Evolutionary conservation across 1,140 invertebrate genomes (phyloP), one percentile per base, ranked within the genome.

Genomic region (Psix sp.): DNA sequence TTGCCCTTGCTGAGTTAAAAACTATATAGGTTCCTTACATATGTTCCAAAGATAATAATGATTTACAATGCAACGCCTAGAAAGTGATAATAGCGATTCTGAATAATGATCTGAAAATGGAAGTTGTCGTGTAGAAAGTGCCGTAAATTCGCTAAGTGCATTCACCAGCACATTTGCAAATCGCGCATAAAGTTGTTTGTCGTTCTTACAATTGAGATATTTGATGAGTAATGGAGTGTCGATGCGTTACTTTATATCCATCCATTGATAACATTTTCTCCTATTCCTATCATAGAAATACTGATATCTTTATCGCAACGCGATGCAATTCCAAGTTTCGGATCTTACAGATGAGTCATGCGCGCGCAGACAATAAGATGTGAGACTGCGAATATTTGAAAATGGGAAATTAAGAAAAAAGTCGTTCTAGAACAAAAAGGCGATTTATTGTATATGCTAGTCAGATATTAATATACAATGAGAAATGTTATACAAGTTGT

Each of bases 41-140:
- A 40, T 20, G 6, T 11, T 35, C 5, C 33, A 24, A 29, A 40
- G 49, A 54, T 54, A 40, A 52, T 39, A 52, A 39, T 39, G 35
- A 54, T 31, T 31, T 42, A 42, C 36, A 40, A 1, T 40, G 21
- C 38, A 33, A 16, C 16, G 31, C 38, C 14, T 54, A 54, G 36
- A 54, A 42, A 42, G 49, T 40, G 49, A 52, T 52, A 52, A 52
- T 52, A 29, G 38, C 38, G 17, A 42, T 17, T 18, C 16, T 40
- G 26, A 54, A 42, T 54, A 42, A 42, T 31, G 49, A 51, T 42
- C 26, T 54, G 17, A 40, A 54, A 42, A 52, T 17, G 21, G 20
- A 17, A 39, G 21, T 39, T 29, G 36, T 3, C 36, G 15, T 17
- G 35, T 52, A 54, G 49, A 54, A 54, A 54, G 49, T 54, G 49